Conservation (phyloP, 2,113 vertebrate genomes). For the Labeo catla region DNA sequence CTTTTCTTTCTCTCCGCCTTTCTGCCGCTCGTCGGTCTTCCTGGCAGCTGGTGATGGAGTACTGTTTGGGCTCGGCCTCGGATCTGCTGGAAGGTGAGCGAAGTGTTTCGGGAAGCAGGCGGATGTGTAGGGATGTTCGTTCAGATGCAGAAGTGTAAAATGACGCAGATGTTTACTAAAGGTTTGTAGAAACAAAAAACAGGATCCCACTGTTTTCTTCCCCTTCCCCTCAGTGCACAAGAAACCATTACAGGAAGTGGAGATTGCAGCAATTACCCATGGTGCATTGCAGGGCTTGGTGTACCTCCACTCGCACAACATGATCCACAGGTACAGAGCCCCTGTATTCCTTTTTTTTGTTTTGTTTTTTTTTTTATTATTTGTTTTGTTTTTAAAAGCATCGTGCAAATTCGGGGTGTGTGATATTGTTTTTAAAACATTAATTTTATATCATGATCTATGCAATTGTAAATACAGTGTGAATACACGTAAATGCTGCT, state of each 20-base stretch:
- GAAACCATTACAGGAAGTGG: slow-evolving; percentile 93
- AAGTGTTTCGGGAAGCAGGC: background rate
- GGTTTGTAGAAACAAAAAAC: slow-evolving; percentile 17
- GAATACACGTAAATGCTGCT: background rate
- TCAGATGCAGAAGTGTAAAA: background rate
- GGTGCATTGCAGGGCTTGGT: slow-evolving; percentile 91
- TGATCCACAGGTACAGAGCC: slow-evolving; percentile 87
- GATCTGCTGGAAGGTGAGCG: slow-evolving; percentile 89
- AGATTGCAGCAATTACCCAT: slow-evolving; percentile 92
- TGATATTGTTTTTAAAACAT: no score
- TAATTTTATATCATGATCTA: background rate
- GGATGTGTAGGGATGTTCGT: background rate
- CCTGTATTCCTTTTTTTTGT: no score
- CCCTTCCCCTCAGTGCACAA: slow-evolving; percentile 82
- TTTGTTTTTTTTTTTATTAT: background rate
- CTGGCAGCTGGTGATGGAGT: slow-evolving; percentile 90
- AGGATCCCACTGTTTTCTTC: background rate
- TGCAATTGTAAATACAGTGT: background rate
- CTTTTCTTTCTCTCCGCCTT: background rate
- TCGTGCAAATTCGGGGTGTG: background rate
- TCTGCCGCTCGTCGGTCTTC: background rate
- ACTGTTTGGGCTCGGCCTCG: slow-evolving; percentile 91
- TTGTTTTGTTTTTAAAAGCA: background rate
- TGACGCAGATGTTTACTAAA: background rate
- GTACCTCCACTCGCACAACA: slow-evolving; percentile 93